phyloP scores from a whole-genome alignment of 2,888 invertebrate species.

The Onchidella celtica region DNA sequence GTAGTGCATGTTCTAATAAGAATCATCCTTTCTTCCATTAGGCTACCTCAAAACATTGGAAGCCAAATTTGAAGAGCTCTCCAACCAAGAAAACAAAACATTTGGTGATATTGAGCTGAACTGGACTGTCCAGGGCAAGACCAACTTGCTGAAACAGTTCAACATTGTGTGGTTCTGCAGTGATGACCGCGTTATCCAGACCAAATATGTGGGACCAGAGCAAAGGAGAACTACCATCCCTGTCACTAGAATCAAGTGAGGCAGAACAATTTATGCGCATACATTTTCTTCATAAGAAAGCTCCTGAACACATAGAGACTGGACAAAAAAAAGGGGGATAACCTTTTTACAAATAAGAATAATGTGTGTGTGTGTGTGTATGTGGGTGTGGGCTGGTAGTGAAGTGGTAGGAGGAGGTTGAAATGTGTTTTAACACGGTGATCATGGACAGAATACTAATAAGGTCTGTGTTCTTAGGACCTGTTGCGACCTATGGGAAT shows the following conservation, averaged over 20 bases:
- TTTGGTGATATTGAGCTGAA: slow-evolving; percentile 75
- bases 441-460: no score
- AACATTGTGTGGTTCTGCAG: slow-evolving; percentile 76
- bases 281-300: neutral
- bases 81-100: slow-evolving; percentile 64
- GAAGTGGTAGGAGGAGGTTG: no score
- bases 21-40: no score
- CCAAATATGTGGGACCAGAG: slow-evolving; percentile 74
- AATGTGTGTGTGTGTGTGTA: no score
- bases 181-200: slow-evolving; percentile 75
- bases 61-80: slow-evolving; percentile 62
- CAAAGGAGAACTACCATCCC: slow-evolving; percentile 71
- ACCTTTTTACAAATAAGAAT: no score
- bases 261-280: no score
- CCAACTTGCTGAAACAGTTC: slow-evolving; percentile 73
- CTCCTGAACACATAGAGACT: neutral
- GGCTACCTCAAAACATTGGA: slow-evolving; percentile 67
- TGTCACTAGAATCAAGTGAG: slow-evolving; percentile 74
- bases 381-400: no score
- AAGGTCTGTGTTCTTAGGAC: no score
- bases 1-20: no score
- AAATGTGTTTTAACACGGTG: no score
- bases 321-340: no score
- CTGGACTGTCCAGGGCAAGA: slow-evolving; percentile 75
- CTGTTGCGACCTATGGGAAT: no score